phyloP scores from a whole-genome alignment of 2,797 vertebrate genomes.

The Cossypha dichroa region DNA sequence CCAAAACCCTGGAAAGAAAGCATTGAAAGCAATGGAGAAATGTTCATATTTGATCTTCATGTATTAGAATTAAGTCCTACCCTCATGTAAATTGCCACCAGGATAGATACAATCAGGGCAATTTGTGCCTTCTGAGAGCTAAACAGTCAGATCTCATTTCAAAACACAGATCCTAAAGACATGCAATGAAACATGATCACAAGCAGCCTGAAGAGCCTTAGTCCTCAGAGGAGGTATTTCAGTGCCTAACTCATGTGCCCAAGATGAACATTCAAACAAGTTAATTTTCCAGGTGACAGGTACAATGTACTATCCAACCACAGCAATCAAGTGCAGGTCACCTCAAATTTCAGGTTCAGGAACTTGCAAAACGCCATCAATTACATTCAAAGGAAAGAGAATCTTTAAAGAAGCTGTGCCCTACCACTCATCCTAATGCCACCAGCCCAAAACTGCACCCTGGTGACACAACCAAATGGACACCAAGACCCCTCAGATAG shows the following conservation, averaged over 20 bases:
- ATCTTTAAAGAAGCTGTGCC: slow-evolving; percentile 1
- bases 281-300: not conserved
- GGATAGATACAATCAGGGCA: not conserved
- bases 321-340: not conserved
- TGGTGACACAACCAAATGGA: not conserved
- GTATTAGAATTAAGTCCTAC: not conserved
- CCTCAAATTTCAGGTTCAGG: not conserved
- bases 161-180: not conserved
- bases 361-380: slow-evolving; percentile 12
- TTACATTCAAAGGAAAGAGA: not conserved
- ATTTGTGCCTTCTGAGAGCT: not conserved
- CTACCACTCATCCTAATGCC: not conserved
- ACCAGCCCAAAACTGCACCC: not conserved
- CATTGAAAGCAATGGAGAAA: not conserved
- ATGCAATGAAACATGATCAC: not conserved
- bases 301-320: not conserved
- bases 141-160: not conserved
- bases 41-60: not conserved
- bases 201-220: not conserved
- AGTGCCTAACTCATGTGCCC: not conserved
- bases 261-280: not conserved
- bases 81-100: not conserved
- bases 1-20: not conserved
- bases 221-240: not conserved
- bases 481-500: rapidly evolving